Conservation (phyloP, 2,113 vertebrate species). For the Microtus richardsoni region DNA sequence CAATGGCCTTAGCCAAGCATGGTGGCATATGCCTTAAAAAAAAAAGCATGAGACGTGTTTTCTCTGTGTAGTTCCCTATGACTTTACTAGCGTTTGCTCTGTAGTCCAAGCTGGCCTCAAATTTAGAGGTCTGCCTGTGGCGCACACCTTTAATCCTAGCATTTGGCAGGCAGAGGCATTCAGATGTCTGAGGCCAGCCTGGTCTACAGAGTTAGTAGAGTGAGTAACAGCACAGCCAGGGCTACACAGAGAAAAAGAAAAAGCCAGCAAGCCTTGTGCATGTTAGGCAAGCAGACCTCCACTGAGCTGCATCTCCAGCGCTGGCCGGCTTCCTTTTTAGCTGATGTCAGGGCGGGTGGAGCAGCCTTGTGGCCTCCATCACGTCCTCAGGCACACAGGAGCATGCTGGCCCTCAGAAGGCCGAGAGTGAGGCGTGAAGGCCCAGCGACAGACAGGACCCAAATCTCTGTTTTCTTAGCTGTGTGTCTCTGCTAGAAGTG, state of each 20-base stretch:
- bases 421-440: accelerated
- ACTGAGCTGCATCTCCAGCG: neutral
- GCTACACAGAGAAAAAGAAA: neutral
- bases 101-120: neutral
- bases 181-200: neutral
- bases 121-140: neutral
- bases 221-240: neutral
- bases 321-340: too few species aligned
- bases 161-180: neutral
- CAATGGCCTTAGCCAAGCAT: neutral
- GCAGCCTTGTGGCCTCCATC: neutral
- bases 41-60: neutral
- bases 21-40: too few species aligned
- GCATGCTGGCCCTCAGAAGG: neutral
- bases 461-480: neutral
- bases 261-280: neutral
- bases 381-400: neutral
- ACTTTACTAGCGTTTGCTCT: neutral
- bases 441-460: neutral
- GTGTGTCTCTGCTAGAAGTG: neutral
- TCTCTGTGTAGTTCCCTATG: neutral
- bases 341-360: neutral
- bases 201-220: neutral
- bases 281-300: neutral
- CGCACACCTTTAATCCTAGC: neutral